A percentile compares a stretch with the other conserved stretches of the same genome.
Conservation (phyloP, 1,140 invertebrate species). For the Scylla paramamosain region DNA sequence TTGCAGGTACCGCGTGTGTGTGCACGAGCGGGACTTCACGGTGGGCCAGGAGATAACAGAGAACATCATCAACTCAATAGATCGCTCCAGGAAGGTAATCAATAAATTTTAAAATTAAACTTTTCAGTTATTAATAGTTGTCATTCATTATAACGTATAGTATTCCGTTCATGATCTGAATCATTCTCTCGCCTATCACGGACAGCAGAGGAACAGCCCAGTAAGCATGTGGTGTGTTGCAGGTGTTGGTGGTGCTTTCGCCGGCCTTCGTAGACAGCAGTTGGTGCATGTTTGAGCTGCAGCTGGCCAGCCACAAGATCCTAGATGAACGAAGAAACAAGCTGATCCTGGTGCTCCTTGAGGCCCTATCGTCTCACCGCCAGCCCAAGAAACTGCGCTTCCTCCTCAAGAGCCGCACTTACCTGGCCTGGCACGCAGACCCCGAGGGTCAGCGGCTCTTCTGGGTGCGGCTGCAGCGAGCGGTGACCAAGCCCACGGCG, state of each 20-base stretch:
- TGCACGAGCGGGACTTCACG: conserved; percentile 73
- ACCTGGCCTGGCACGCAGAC: conserved; percentile 59
- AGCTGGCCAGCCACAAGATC: conserved; percentile 69
- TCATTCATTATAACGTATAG: no score
- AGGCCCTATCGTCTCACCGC: conserved; percentile 26
- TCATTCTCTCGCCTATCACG: background rate
- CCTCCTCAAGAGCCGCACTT: conserved; percentile 63
- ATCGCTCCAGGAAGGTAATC: conserved; percentile 65
- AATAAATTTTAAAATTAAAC: no score
- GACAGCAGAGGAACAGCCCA: background rate
- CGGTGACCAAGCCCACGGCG: conserved; percentile 46
- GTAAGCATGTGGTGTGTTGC: background rate
- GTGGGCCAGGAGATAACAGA: conserved; percentile 69
- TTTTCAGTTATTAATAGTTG: no score
- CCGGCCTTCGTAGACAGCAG: conserved; percentile 65
- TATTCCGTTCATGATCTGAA: no score
- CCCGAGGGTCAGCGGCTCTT: conserved; percentile 59
- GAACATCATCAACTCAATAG: conserved; percentile 62
- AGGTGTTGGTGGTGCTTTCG: conserved; percentile 68
- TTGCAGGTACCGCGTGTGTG: conserved; percentile 65
- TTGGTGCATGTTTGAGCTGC: conserved; percentile 74
- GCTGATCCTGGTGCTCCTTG: conserved; percentile 66
- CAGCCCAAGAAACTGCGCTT: conserved; percentile 66
- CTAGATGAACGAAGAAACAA: conserved; percentile 60
- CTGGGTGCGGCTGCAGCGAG: conserved; percentile 51